These are phyloP conservation scores for Trematomus loennbergii DNA, from an alignment of 2,113 vertebrate species.

Conservation along the genomic window DNA sequence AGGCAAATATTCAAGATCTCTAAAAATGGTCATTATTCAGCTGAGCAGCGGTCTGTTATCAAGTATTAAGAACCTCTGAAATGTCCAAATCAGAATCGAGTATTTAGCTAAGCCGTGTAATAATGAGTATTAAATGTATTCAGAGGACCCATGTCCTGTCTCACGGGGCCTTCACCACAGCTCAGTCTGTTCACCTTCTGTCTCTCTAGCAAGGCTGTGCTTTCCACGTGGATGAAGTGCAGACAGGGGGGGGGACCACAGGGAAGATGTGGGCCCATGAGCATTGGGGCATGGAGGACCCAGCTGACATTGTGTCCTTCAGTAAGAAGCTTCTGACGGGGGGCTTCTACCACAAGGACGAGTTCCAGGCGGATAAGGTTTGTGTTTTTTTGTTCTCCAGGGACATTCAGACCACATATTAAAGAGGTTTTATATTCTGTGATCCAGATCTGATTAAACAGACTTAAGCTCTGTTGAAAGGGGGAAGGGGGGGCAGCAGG, in stretches of 20 bases:
- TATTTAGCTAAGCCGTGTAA: too few relatives aligned
- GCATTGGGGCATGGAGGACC: slow-evolving; percentile 94
- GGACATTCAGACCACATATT: not conserved
- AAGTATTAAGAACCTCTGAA: too few relatives aligned
- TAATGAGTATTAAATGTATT: too few relatives aligned
- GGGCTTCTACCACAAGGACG: slow-evolving; percentile 92
- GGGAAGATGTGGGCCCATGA: slow-evolving; percentile 98
- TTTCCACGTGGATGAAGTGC: slow-evolving; percentile 95
- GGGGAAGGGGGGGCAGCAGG: too few relatives aligned
- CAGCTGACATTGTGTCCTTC: slow-evolving; percentile 93
- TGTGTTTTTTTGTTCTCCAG: not conserved
- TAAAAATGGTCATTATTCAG: too few relatives aligned
- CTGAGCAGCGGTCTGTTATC: too few relatives aligned
- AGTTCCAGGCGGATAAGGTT: slow-evolving; percentile 92
- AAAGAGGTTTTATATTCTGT: not conserved
- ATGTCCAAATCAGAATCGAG: too few relatives aligned
- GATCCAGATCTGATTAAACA: too few relatives aligned
- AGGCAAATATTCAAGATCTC: too few relatives aligned
- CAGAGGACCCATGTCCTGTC: not conserved
- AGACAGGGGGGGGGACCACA: slow-evolving; percentile 92
- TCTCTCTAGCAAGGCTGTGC: slow-evolving; percentile 91
- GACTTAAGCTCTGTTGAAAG: too few relatives aligned
- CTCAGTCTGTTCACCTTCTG: not conserved
- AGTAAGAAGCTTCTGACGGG: slow-evolving; percentile 98
- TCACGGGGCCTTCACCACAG: not conserved